Percentiles rank a stretch among this genome's conserved stretches.
phyloP scores from a whole-genome alignment of 2,888 invertebrate species.

The Scelioninae gen. 1 region DNA sequence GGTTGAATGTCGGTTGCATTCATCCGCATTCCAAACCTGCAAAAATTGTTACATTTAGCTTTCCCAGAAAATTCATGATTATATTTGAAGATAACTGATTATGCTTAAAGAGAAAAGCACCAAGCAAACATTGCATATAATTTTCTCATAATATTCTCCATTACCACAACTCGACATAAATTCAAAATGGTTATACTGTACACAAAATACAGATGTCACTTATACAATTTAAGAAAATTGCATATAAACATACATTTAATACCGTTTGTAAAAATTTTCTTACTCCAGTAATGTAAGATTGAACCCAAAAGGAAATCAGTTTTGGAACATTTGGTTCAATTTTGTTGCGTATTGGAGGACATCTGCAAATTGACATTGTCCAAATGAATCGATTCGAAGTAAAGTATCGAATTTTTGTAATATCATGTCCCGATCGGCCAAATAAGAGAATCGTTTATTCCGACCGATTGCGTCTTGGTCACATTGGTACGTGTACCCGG shows the following conservation, averaged over 20 bases:
- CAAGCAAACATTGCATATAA: slow-evolving; percentile 4
- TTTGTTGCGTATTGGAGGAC: slow-evolving; percentile 29
- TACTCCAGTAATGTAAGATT: no score
- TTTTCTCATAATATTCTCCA: neutral
- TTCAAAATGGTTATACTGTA: no score
- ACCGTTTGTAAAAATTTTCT: no score
- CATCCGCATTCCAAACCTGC: slow-evolving; percentile 37
- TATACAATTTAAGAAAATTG: no score
- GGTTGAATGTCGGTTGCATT: slow-evolving; percentile 50
- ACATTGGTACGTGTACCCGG: slow-evolving; percentile 58
- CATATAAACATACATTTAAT: no score
- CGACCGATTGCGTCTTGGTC: slow-evolving; percentile 55
- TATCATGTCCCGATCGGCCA: slow-evolving; percentile 55
- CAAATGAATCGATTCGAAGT: slow-evolving; percentile 53
- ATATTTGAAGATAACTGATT: slow-evolving; percentile 36
- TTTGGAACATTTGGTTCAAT: slow-evolving; percentile 32
- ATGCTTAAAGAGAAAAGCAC: slow-evolving; percentile 23
- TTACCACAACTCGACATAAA: neutral
- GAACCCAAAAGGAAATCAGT: neutral
- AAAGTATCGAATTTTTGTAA: slow-evolving; percentile 64
- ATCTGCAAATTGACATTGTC: slow-evolving; percentile 59
- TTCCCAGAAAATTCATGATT: slow-evolving; percentile 35
- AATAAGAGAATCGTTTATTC: slow-evolving; percentile 63
- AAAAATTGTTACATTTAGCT: slow-evolving; percentile 48
- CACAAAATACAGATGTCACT: no score